Evolutionary conservation across 2,888 invertebrate species (phyloP), one percentile per base, ranked within the genome.

Genomic region (Agrotis clavis): DNA sequence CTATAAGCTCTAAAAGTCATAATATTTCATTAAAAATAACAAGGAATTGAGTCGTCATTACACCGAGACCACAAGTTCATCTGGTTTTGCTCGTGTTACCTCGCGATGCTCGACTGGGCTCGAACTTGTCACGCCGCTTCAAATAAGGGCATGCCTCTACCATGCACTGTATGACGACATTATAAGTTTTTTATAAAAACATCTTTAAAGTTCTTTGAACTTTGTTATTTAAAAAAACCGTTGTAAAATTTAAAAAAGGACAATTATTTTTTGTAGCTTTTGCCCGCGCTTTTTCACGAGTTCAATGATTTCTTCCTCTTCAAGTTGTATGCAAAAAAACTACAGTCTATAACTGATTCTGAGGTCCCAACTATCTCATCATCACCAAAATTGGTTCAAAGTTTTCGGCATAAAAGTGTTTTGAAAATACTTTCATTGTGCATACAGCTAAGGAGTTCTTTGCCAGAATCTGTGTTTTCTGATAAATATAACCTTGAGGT

Each of bases 61-160:
- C 63, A 62, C 11, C 25, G 60, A 48, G 56, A 69, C 78, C 63
- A 59, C 71, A 66, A 62, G 67, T 56, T 67, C 83, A 70, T 87
- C 83, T 81, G 78, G 84, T 85, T 81, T 73, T 69, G 67, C 78
- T 66, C 82, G 84, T 67, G 67, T 83, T 80, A 64, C 59, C 71
- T 54, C 60, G 82, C 70, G 35, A 80, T 87, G 87, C 87, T 82
- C 81, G 77, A 86, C 78, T 81, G 82, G 54, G 65, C 73, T 69
- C 76, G 62, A 72, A 77, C 83, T 79, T 85, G 87, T 85, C 86
- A 80, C 80, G 80, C 84, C 59, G 77, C 68, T 86, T 76, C 94
- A 83, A 90, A 94, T 94, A 94, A 94, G 95, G 95, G 91, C 92
- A 93, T 88, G 88, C 84, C 79, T 91, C 6, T 57, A 35, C n/a